Evolutionary conservation across 2,113 vertebrate species (phyloP), one percentile per base, ranked within the genome.

Genomic region (Zosterops japonicus): DNA sequence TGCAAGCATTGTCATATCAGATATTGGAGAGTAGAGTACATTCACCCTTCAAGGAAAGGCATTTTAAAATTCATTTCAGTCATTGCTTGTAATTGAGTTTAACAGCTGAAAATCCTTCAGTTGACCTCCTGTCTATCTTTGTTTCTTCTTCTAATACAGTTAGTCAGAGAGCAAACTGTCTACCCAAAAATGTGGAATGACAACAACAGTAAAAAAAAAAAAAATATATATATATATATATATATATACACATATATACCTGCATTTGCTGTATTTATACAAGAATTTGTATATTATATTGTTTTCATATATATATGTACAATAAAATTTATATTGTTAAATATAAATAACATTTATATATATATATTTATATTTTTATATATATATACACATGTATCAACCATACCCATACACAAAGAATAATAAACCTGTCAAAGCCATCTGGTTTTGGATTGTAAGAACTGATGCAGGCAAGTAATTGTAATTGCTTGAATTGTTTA

Each of bases 51-150:
- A 88, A 89, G 88, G 92, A 96, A 96, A 97, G 91, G 83, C 53
- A 83, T 95, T 97, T 97, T 96, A 91, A 95, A 95, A 97, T 95
- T 96, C 89, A 93, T 97, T 97, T 97, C 96, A 93, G 39, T 96
- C 93, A 94, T 94, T 97, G 92, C 41, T 87, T 6, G 0, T 96
- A 98, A 98, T 95, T 96, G 95, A 96, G 92, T 98, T 97, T 98
- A 97, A 97, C 96, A 94, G 71, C 65, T 80, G 69, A 98, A 96
- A 97, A 97, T 97, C 97, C 96, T 98, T 98, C 95, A 95, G 60
- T 10, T 98, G 97, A 98, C 97, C 96, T 98, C 87, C 89, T 96
- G 92, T 95, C 85, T 85, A 49, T 97, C 92, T 95, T 97, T 96
- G 65, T 90, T 93, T 97, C 93, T 96, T 93, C 61, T 92, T 94